Conservation (phyloP, 2,113 vertebrate genomes). For the Hippocampus mohnikei region DNA sequence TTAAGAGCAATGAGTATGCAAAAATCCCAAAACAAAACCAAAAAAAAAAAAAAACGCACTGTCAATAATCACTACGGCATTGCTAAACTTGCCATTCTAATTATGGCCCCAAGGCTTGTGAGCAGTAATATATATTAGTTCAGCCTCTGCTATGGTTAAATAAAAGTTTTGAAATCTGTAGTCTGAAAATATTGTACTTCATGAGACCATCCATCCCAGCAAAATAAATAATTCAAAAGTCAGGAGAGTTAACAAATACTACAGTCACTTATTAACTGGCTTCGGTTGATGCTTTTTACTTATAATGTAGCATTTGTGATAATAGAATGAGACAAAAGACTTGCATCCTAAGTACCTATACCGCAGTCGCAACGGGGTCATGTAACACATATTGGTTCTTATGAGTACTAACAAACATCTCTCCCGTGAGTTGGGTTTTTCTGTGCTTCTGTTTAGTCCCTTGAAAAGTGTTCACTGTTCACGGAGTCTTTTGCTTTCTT, state of each 20-base stretch:
- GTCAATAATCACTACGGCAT: too few species aligned
- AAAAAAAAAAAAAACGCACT: too few species aligned
- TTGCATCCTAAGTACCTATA: not conserved
- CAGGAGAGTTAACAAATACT: not conserved
- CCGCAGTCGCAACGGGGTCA: not conserved
- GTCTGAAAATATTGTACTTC: not conserved
- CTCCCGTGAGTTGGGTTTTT: slow-evolving; percentile 9
- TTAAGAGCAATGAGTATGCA: too few species aligned
- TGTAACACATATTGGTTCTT: not conserved
- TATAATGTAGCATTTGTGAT: not conserved
- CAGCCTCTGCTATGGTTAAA: too few species aligned
- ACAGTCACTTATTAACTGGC: not conserved
- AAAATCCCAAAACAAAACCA: too few species aligned
- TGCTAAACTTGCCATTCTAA: too few species aligned
- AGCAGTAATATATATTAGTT: too few species aligned
- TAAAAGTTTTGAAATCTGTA: too few species aligned
- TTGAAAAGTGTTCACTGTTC: slow-evolving; percentile 13
- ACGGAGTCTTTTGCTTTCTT: slow-evolving; percentile 13
- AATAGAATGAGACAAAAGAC: not conserved
- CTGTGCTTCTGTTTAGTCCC: slow-evolving; percentile 9
- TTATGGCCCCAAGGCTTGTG: too few species aligned
- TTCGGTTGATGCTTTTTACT: not conserved
- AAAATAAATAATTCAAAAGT: not conserved
- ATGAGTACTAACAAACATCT: slow-evolving; percentile 18
- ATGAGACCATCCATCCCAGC: not conserved